Evolutionary conservation across 2,888 invertebrate species (phyloP), one percentile per base, ranked within the genome.

Genomic region (Limnephilus rhombicus): DNA sequence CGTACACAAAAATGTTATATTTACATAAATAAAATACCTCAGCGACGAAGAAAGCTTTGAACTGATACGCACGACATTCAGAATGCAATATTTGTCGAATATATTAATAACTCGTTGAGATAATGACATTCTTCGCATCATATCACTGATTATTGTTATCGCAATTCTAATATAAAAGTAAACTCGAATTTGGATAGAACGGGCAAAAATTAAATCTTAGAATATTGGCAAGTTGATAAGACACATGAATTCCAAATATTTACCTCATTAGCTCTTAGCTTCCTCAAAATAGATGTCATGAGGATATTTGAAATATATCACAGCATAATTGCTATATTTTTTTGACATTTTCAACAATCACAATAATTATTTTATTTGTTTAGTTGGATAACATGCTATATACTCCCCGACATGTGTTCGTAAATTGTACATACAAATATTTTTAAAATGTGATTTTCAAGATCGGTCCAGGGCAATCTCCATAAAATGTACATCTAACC

Each of bases 281-380:
- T 90, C 49, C 29, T 88, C 87, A 49, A 92, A 87, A 87, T 86
- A 90, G 82, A 90, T 85, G 90, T 90, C 92, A 92, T 92, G 90
- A 85, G 88, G 87, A 88, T 88, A 91, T 80, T 88, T 88, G 41
- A 82, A 45, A 53, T 68, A 91, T 82, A 86, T 91, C 86, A 91
- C 81, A 85, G 34, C 82, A 91, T 88, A 68, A 49, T 88, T 49
- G 31, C 31, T 82, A 83, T 90, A 92, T 92, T 87, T 92, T 90
- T 92, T 90, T 92, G 92, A 92, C 92, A 92, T 90, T 92, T 92
- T 90, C 68, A 68, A 85, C 45, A 88, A 82, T 49, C 88, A 82
- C 88, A 82, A 45, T 15, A 49, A 82, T 13, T 49, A 53, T 81
- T 29, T 41, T 37, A 80, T 91, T 82, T 91, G 34, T 88, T 82